Evolutionary conservation across 2,888 invertebrate genomes (phyloP).

Genomic region (Agrotis puta): DNA sequence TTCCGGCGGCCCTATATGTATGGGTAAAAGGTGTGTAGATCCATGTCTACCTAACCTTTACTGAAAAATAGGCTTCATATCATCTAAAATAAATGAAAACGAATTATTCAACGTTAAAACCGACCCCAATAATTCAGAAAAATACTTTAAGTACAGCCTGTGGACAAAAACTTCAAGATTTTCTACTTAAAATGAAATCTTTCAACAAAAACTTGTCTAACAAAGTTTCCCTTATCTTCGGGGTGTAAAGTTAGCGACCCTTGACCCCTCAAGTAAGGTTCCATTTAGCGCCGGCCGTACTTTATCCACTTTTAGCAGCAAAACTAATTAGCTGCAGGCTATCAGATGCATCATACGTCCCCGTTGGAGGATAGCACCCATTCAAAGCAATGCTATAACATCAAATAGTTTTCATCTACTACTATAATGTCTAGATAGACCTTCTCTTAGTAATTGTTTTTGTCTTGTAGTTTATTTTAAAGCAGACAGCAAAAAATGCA

Average conservation of each 20-base stretch:
- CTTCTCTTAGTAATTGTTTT: too few relatives aligned
- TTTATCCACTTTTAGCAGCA: constrained; percentile 38
- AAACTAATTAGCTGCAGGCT: constrained; percentile 49
- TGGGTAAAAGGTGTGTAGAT: too few relatives aligned
- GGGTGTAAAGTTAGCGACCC: constrained; percentile 14
- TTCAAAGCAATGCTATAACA: background rate
- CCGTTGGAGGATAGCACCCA: background rate
- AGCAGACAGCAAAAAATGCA: too few relatives aligned
- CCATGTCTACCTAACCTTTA: too few relatives aligned
- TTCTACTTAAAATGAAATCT: constrained; percentile 31
- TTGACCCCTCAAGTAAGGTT: background rate
- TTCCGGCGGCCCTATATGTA: too few relatives aligned
- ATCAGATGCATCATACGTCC: constrained; percentile 25
- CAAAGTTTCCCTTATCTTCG: constrained; percentile 25
- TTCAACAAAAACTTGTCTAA: constrained; percentile 24
- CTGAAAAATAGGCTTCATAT: too few relatives aligned
- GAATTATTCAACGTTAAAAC: background rate
- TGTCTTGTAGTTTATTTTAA: too few relatives aligned
- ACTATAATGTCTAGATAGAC: too few relatives aligned
- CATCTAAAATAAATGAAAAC: background rate
- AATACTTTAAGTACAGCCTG: background rate
- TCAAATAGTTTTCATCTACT: too few relatives aligned
- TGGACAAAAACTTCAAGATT: background rate
- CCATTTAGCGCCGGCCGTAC: constrained; percentile 8
- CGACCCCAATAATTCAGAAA: background rate